Base-by-base conservation (phyloP, 2,797 vertebrate species). In the Malacoctenus gilli region DNA sequence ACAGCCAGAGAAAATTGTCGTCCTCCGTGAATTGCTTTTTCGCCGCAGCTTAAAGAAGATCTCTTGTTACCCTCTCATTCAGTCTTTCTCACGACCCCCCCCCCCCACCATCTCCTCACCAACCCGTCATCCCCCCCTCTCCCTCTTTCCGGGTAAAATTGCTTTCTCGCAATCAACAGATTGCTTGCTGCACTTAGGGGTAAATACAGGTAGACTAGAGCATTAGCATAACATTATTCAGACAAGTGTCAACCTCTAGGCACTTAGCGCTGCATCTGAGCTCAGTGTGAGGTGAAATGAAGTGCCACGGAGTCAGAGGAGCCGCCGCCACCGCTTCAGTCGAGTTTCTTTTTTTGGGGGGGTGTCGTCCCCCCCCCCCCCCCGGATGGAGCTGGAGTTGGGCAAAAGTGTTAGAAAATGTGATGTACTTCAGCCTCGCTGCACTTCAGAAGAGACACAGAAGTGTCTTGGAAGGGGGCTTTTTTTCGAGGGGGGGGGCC, bases 191-290 rank as follows among this genome's bases (percentile, higher is more conserved):
- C 89, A 90, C 91, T 92, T 87, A 88, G 83, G 85, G 84, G 88
- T 91, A 91, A 92, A 91, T 87, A 89, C 87, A 90, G 90, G 88
- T 87, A 85, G 88, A 85, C 84, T 72, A 40, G 55, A 81, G 87
- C 87, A 90, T 92, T 92, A 91, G 86, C 89, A 89, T 90, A 84
- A 83, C 87, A 91, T 91, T 90, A 90, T 90, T 91, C 86, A 89
- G 86, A 84, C 77, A 85, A 84, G 82, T 89, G 87, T 91, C 87
- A 91, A 83, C 75, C 82, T 85, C 74, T 34, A 70, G 72, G 83
- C 75, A 67, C 75, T 85, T 79, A 79, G 72, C 18, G 52, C 77
- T 75, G 74, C 74, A 69, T 83, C 64, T 76, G 34, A 72, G 68
- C 82, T 70, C 79, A 53, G 72, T 69, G 77, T 72, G 80, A 78